phyloP scores from a whole-genome alignment of 2,888 invertebrate genomes.

The Thymelicus lineola region DNA sequence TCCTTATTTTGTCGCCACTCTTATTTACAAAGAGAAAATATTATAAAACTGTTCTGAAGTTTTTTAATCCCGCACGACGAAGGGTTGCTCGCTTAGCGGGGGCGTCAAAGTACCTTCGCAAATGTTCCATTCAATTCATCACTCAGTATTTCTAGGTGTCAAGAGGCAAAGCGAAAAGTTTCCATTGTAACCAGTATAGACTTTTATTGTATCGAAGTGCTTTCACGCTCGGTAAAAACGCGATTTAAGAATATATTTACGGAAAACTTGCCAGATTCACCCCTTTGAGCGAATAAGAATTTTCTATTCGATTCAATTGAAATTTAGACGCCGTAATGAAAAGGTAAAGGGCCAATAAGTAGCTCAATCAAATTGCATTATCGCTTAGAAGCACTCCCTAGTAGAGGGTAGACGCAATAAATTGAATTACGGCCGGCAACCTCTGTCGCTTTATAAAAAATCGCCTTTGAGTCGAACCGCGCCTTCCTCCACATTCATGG shows the following conservation, averaged over 20 bases:
- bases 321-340: constrained; percentile 69
- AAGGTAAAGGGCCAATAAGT: constrained; percentile 79
- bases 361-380: constrained; percentile 80
- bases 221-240: constrained; percentile 57
- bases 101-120: constrained; percentile 47
- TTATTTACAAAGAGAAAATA: constrained; percentile 31
- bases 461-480: constrained; percentile 58
- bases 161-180: constrained; percentile 68
- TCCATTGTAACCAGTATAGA: constrained; percentile 59
- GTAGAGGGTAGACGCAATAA: constrained; percentile 68
- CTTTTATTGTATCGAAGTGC: constrained; percentile 58
- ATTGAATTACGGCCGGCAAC: constrained; percentile 76
- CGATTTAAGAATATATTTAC: constrained; percentile 47
- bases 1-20: constrained; percentile 13
- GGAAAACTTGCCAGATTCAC: constrained; percentile 41
- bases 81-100: constrained; percentile 49
- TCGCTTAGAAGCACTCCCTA: constrained; percentile 62
- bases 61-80: constrained; percentile 70
- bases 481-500: constrained; percentile 42
- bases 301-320: constrained; percentile 57
- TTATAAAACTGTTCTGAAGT: constrained; percentile 55
- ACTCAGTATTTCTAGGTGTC: constrained; percentile 63
- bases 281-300: constrained; percentile 46
- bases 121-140: constrained; percentile 60
- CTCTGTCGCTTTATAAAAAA: constrained; percentile 68